A percentile compares a stretch with the other conserved stretches of the same genome.
These are phyloP conservation scores for Cordilura impudica DNA, from an alignment of 2,888 invertebrate genomes.

Conservation along the genomic window DNA sequence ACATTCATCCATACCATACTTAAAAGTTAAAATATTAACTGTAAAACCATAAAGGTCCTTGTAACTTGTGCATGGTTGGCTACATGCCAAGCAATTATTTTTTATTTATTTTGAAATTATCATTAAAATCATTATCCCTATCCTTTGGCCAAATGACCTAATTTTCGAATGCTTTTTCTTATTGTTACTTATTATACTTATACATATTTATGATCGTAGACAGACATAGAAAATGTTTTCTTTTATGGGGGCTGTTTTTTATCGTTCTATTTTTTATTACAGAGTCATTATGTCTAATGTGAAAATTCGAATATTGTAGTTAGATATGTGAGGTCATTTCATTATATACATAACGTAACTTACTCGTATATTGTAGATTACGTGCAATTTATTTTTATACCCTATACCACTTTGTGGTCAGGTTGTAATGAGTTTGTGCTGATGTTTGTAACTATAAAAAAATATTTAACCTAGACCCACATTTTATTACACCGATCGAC, in stretches of 20 bases:
- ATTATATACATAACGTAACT: no score
- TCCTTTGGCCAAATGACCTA: not conserved
- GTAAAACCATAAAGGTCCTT: slow-evolving; percentile 30
- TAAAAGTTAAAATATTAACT: not conserved
- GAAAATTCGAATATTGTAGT: not conserved
- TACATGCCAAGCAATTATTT: slow-evolving; percentile 17
- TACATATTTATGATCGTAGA: no score
- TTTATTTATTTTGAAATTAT: not conserved
- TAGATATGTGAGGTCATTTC: slow-evolving; percentile 7
- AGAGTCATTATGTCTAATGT: not conserved
- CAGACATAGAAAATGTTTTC: no score
- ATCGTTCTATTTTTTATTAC: not conserved
- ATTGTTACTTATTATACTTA: no score
- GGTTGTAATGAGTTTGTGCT: no score
- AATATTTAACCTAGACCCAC: no score
- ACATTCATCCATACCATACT: no score
- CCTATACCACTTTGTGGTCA: no score
- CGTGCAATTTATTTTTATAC: no score
- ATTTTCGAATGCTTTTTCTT: not conserved
- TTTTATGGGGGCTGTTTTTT: slow-evolving; percentile 1
- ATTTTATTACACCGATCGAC: no score
- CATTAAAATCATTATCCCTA: not conserved
- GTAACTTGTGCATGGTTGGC: slow-evolving; percentile 24
- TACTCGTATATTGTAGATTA: no score
- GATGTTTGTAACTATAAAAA: no score